These are phyloP conservation scores for Empis livida DNA, from an alignment of 2,888 invertebrate species.

Conservation along the genomic window DNA sequence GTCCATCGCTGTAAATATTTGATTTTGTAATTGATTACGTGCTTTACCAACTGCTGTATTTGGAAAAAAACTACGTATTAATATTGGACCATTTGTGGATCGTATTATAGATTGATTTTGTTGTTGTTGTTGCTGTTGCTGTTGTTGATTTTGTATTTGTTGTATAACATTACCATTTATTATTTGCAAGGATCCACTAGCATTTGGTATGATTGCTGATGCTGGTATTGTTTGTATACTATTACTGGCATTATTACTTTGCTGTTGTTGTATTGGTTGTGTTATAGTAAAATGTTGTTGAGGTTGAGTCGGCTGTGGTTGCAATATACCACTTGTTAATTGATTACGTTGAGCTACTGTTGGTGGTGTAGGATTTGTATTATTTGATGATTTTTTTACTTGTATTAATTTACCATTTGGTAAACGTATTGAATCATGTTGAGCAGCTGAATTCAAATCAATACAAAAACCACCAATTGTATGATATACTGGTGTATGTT, in stretches of 20 bases:
- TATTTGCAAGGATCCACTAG: conserved; percentile 14
- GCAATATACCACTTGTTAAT: conserved; percentile 6
- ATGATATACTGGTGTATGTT: conserved; percentile 30
- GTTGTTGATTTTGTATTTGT: not conserved
- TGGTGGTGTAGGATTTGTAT: conserved; percentile 8
- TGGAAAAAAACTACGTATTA: conserved; percentile 26
- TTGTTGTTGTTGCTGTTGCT: not conserved
- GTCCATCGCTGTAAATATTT: conserved; percentile 32
- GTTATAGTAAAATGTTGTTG: conserved; percentile 8
- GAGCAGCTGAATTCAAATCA: conserved; percentile 35
- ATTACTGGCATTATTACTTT: not conserved
- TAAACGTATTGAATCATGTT: conserved; percentile 33
- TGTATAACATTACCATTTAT: conserved; percentile 3
- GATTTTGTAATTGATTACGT: conserved; percentile 29
- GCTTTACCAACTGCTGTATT: conserved; percentile 27
- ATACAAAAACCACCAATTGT: conserved; percentile 35
- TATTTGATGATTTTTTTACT: conserved; percentile 21
- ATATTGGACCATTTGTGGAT: conserved; percentile 10
- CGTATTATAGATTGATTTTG: not conserved
- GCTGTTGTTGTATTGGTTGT: conserved; percentile 9
- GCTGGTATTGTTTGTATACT: conserved; percentile 6
- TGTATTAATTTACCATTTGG: conserved; percentile 36
- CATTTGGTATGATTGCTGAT: conserved; percentile 10
- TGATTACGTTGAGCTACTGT: conserved; percentile 8
- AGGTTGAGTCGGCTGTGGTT: conserved; percentile 7